Evolutionary conservation across 2,797 vertebrate species (phyloP).

Genomic region (Enteromius argenteus): DNA sequence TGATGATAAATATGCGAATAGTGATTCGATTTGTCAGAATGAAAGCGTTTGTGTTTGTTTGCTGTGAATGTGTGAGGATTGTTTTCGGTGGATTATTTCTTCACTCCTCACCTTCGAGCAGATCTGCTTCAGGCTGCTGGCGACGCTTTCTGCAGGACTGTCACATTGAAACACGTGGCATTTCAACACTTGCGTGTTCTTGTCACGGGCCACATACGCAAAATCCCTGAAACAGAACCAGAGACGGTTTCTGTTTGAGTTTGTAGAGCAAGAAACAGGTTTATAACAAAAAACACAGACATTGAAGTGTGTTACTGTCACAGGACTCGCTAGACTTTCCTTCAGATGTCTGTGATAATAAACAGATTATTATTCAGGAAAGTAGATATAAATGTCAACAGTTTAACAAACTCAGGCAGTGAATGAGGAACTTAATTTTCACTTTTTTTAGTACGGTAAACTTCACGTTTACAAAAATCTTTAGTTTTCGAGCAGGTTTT

Average conservation of each 20-base stretch:
- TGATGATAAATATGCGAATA: not conserved
- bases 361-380: not conserved
- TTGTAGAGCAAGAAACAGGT: not conserved
- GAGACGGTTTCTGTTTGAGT: not conserved
- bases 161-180: conserved; percentile 99
- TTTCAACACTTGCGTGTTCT: conserved; percentile 96
- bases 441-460: not conserved
- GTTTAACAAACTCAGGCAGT: not conserved
- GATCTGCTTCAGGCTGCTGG: conserved; percentile 97
- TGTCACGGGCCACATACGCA: conserved; percentile 97
- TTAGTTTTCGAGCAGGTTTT: not conserved
- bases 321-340: not conserved
- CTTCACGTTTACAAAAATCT: not conserved
- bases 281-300: not conserved
- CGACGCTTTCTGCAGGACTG: conserved; percentile 95
- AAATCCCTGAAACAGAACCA: conserved; percentile 86
- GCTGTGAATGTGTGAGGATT: not conserved
- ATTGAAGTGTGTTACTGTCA: not conserved
- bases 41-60: not conserved
- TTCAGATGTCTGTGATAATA: not conserved
- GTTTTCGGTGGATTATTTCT: not conserved
- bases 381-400: not conserved
- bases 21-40: not conserved
- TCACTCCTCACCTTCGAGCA: conserved; percentile 81
- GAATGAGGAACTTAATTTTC: not conserved